Conservation (phyloP, 2,797 vertebrate species). For the Channallabes apus region DNA sequence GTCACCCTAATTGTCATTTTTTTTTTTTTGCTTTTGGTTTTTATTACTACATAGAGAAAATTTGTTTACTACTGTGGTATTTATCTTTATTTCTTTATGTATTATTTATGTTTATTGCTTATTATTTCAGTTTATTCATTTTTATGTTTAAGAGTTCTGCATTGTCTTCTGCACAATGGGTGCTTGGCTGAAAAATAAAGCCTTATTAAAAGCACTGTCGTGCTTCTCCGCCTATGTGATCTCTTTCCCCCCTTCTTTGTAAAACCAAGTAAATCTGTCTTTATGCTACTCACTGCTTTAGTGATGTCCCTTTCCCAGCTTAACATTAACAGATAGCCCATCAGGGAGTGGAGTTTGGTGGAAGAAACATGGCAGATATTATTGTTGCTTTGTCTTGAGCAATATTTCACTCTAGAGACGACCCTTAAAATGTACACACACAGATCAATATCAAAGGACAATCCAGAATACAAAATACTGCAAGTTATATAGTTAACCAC, state of each 20-base stretch:
- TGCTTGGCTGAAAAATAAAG: slow-evolving; percentile 40
- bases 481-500: slow-evolving; percentile 2
- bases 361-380: slow-evolving; percentile 16
- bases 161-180: not conserved
- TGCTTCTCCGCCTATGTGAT: not conserved
- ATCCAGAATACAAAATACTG: not conserved
- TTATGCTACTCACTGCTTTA: slow-evolving; percentile 20
- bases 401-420: slow-evolving; percentile 19
- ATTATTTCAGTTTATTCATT: not conserved
- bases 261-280: slow-evolving; percentile 34
- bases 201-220: slow-evolving; percentile 15
- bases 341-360: slow-evolving; percentile 6
- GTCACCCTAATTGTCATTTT: not conserved
- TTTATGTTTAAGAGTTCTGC: no score
- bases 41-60: not conserved
- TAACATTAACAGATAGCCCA: slow-evolving; percentile 32
- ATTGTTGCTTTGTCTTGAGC: slow-evolving; percentile 26
- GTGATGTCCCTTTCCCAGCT: not conserved
- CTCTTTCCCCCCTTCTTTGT: slow-evolving; percentile 5
- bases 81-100: slow-evolving; percentile 5
- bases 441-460: slow-evolving; percentile 12
- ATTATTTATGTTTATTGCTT: not conserved
- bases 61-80: not conserved
- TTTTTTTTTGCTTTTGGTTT: not conserved
- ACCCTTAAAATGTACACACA: slow-evolving; percentile 16